Percentiles rank a stretch among this genome's conserved stretches.
These are phyloP conservation scores for Zapornia atra DNA, from an alignment of 2,113 vertebrate genomes.

Conservation along the genomic window DNA sequence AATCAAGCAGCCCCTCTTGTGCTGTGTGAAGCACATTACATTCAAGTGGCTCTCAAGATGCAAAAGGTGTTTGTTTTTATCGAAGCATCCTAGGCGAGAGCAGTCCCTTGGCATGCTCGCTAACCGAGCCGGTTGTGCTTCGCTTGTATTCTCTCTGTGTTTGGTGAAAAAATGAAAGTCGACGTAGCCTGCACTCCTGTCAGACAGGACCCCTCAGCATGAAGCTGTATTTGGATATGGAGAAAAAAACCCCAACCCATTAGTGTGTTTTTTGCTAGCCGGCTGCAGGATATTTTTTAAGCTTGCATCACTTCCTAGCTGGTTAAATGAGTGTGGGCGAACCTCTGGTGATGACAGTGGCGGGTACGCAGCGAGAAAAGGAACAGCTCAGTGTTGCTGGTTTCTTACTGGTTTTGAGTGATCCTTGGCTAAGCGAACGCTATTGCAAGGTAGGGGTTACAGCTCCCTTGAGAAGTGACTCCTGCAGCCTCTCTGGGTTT, in stretches of 20 bases:
- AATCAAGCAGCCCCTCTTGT: neutral
- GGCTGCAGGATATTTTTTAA: neutral
- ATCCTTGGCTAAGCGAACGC: neutral
- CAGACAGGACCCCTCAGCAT: neutral
- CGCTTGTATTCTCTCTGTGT: neutral
- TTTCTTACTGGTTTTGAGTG: neutral
- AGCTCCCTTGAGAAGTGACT: neutral
- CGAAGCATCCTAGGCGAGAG: neutral
- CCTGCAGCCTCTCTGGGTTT: neutral
- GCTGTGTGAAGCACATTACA: neutral
- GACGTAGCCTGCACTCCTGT: neutral
- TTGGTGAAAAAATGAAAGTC: neutral
- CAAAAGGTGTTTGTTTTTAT: slow-evolving; percentile 21
- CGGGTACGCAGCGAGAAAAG: fast-evolving
- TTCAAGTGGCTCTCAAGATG: neutral
- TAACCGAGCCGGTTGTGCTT: neutral
- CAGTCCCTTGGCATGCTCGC: neutral
- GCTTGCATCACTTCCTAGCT: neutral
- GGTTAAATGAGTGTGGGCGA: neutral
- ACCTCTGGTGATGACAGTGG: neutral
- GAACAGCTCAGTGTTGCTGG: neutral
- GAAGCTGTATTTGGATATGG: neutral
- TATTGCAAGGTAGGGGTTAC: neutral
- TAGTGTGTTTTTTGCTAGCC: neutral
- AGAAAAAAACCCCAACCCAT: fast-evolving